Evolutionary conservation across 2,888 invertebrate species (phyloP).

Genomic region (Netelia inedita): DNA sequence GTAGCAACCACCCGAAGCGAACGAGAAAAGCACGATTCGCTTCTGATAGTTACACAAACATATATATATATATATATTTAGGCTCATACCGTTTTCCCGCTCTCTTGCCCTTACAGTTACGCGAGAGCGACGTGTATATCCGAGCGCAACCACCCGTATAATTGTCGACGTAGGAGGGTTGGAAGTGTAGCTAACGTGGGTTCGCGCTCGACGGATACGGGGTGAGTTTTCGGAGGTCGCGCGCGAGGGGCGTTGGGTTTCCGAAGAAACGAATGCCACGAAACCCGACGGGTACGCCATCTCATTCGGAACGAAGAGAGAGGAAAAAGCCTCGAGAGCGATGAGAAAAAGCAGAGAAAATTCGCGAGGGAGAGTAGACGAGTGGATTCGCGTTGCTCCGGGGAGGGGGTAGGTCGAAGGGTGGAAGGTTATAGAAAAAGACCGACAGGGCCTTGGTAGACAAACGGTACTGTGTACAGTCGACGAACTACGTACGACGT

Average conservation of each 20-base stretch:
- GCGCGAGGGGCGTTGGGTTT: constrained; percentile 1
- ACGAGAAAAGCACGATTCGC: constrained; percentile 45
- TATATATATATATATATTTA: constrained; percentile 42
- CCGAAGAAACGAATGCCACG: constrained; percentile 6
- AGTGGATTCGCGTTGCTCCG: constrained; percentile 59
- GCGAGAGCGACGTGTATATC: constrained; percentile 83
- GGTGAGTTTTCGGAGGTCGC: constrained; percentile 11
- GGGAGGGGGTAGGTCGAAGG: constrained; percentile 63
- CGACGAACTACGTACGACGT: constrained; percentile 78
- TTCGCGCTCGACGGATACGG: constrained; percentile 22
- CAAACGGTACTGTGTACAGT: constrained; percentile 14
- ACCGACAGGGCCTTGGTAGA: constrained; percentile 76
- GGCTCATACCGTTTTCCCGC: constrained; percentile 74
- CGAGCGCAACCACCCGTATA: constrained; percentile 83
- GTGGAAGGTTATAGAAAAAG: constrained; percentile 78
- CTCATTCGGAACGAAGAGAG: background rate
- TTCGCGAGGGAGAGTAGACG: constrained; percentile 46
- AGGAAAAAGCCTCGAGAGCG: constrained; percentile 67
- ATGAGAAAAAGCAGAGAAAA: constrained; percentile 59
- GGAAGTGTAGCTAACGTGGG: constrained; percentile 43
- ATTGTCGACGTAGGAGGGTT: constrained; percentile 80
- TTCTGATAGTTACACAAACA: constrained; percentile 33
- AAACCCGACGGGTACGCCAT: too few species aligned
- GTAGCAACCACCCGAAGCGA: constrained; percentile 52
- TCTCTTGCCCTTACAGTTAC: constrained; percentile 81